Conservation (phyloP, 1,140 invertebrate species). For the Drosophila ercepeae region DNA sequence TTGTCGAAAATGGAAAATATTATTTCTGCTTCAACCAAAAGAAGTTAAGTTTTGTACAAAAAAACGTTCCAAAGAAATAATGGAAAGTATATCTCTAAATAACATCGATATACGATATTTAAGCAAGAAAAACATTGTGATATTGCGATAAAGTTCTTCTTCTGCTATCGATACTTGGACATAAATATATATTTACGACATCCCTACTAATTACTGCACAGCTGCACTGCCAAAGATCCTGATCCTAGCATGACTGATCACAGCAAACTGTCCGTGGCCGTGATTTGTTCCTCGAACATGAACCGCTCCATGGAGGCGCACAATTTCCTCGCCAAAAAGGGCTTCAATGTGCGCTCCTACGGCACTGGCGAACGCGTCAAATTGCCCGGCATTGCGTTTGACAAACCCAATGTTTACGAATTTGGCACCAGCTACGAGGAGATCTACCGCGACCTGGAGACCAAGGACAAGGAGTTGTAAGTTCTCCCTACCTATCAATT, state of each 20-base stretch:
- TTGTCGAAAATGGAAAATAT: too few relatives aligned
- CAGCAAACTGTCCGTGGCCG: constrained; percentile 91
- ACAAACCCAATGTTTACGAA: constrained; percentile 99
- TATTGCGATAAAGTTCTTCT: too few relatives aligned
- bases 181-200: background rate
- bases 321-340: constrained; percentile 97
- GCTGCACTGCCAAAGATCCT: constrained; percentile 66
- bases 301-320: constrained; percentile 99
- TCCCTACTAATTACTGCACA: constrained; percentile 2
- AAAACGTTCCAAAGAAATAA: too few relatives aligned
- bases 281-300: constrained; percentile 99
- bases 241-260: constrained; percentile 60
- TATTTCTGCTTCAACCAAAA: too few relatives aligned
- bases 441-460: constrained; percentile 97
- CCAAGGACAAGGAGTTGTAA: constrained; percentile 95
- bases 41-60: too few relatives aligned
- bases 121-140: too few relatives aligned
- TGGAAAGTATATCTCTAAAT: too few relatives aligned
- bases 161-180: too few relatives aligned
- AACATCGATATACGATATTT: background rate
- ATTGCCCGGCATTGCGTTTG: constrained; percentile 96
- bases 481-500: constrained; percentile 14
- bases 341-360: constrained; percentile 96
- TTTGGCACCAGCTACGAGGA: constrained; percentile 98
- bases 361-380: constrained; percentile 99